phyloP scores from a whole-genome alignment of 2,888 invertebrate genomes.

The Microlaimidae sp. region DNA sequence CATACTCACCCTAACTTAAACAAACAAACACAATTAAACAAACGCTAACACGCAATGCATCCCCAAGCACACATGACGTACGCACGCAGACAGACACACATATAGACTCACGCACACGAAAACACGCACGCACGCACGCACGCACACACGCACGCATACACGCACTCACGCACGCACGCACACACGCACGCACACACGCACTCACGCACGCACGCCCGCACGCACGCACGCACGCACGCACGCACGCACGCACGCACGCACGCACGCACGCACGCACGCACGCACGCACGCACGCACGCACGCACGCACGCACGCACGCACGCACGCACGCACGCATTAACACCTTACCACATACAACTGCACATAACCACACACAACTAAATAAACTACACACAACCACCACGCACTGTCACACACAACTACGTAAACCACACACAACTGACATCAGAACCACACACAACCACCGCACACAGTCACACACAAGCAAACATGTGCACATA shows the following conservation, averaged over 20 bases:
- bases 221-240: conserved; percentile 7
- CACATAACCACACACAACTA: conserved; percentile 3
- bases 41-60: no score
- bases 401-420: no score
- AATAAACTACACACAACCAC: no score
- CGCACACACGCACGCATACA: background rate
- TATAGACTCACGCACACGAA: no score
- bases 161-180: conserved; percentile 5
- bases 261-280: conserved; percentile 7
- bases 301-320: conserved; percentile 7
- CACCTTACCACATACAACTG: conserved; percentile 7
- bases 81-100: conserved; percentile 1
- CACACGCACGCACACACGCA: conserved; percentile 6
- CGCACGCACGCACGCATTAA: background rate
- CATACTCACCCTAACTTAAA: no score
- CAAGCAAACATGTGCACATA: no score
- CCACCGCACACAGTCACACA: no score
- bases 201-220: conserved; percentile 7
- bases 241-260: conserved; percentile 7
- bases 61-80: no score
- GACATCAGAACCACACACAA: no score
- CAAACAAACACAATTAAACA: no score
- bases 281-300: conserved; percentile 4
- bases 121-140: conserved; percentile 5
- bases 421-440: no score